phyloP scores from a whole-genome alignment of 1,140 invertebrate genomes.

The Hyles vespertilio region DNA sequence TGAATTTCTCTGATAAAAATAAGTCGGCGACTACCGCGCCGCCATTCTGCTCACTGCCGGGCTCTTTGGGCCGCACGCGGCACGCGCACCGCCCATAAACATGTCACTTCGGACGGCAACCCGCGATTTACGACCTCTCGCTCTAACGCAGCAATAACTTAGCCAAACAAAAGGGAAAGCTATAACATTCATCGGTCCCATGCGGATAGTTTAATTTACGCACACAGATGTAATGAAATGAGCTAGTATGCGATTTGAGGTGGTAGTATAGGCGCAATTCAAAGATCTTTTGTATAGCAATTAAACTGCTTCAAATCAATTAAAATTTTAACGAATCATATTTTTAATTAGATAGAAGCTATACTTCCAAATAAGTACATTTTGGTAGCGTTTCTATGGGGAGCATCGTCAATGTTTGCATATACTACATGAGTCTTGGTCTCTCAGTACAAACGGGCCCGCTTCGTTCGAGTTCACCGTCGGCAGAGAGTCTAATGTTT shows the following conservation, averaged over 20 bases:
- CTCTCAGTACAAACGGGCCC: constrained; percentile 50
- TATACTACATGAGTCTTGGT: constrained; percentile 54
- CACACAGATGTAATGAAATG: constrained; percentile 63
- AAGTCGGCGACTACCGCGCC: constrained; percentile 28
- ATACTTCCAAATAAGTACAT: background rate
- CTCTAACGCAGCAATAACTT: constrained; percentile 71
- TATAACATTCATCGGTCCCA: constrained; percentile 70
- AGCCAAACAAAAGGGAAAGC: constrained; percentile 74
- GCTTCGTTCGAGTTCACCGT: constrained; percentile 53
- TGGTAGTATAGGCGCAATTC: constrained; percentile 30
- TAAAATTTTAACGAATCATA: background rate
- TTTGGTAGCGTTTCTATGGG: background rate
- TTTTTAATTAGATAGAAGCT: background rate
- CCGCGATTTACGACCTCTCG: constrained; percentile 71
- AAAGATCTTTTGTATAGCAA: background rate
- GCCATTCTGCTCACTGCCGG: constrained; percentile 68
- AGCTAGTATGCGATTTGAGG: constrained; percentile 63
- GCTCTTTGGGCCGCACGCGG: constrained; percentile 43
- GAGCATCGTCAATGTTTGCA: constrained; percentile 28
- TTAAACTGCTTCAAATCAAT: background rate
- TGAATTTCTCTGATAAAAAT: too few relatives aligned
- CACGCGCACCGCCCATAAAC: constrained; percentile 69
- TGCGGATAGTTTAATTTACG: constrained; percentile 73
- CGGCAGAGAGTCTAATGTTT: constrained; percentile 67
- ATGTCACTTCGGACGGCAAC: constrained; percentile 67